Evolutionary conservation across 2,113 vertebrate genomes (phyloP).

Genomic region (Pygoscelis antarcticus): DNA sequence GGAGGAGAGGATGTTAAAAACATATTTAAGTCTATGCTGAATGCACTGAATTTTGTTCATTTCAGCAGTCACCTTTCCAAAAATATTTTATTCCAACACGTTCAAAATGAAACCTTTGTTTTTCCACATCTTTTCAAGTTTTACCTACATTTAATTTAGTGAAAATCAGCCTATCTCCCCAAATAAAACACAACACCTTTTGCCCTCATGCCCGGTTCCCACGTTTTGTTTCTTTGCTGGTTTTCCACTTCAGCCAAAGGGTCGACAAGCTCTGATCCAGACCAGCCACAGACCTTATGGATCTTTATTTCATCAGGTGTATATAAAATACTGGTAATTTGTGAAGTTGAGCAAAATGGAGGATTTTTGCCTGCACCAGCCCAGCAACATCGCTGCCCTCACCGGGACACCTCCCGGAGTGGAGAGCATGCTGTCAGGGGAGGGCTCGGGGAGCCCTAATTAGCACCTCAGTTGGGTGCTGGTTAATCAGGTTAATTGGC

Average conservation of each 20-base stretch:
- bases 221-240: not conserved
- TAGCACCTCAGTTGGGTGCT: not conserved
- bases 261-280: not conserved
- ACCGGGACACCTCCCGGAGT: fast-evolving
- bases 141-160: not conserved
- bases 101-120: not conserved
- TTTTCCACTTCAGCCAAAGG: not conserved
- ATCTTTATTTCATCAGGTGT: not conserved
- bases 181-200: not conserved
- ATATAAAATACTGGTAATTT: not conserved
- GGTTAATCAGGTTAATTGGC: not conserved
- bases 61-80: not conserved
- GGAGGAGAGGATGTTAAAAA: not conserved
- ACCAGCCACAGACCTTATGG: not conserved
- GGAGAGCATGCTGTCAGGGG: not conserved
- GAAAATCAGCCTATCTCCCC: not conserved
- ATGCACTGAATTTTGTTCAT: not conserved
- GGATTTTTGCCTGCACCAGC: not conserved
- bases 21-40: not conserved
- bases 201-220: fast-evolving
- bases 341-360: not conserved
- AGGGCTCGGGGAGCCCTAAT: not conserved
- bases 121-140: not conserved
- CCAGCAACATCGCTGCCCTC: fast-evolving
- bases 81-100: not conserved